These are phyloP conservation scores for Phylloscopus trochilus DNA, from an alignment of 2,113 vertebrate species.

Conservation along the genomic window DNA sequence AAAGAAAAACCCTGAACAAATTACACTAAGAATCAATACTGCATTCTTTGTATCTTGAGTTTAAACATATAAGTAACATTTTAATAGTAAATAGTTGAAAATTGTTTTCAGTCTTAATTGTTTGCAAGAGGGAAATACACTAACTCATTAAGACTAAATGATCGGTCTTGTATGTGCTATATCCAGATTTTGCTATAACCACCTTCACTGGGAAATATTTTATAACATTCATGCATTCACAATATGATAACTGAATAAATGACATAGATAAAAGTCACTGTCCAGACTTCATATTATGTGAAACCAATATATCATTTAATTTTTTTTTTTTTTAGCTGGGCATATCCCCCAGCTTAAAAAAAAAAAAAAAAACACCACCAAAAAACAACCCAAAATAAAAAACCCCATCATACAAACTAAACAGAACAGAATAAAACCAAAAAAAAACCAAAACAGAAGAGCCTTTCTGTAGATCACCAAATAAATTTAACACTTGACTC, in stretches of 20 bases:
- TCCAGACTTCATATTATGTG: not conserved
- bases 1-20: not conserved
- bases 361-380: not conserved
- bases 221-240: not conserved
- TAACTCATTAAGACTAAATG: not conserved
- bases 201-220: not conserved
- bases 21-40: not conserved
- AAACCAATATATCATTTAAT: not conserved
- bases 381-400: too few relatives aligned
- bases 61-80: not conserved
- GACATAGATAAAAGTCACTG: not conserved
- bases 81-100: not conserved
- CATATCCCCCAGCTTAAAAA: not conserved
- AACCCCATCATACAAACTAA: not conserved
- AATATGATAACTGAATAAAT: not conserved
- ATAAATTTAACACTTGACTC: not conserved
- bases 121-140: not conserved
- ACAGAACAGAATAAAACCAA: not conserved
- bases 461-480: not conserved
- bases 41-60: not conserved
- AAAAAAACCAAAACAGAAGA: not conserved
- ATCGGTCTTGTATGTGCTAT: not conserved
- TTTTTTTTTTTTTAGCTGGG: not conserved
- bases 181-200: not conserved
- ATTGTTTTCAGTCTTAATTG: not conserved